Percentiles rank a stretch among this genome's conserved stretches.
These are phyloP conservation scores for Prorops nasuta DNA, from an alignment of 1,140 invertebrate genomes.

Conservation along the genomic window DNA sequence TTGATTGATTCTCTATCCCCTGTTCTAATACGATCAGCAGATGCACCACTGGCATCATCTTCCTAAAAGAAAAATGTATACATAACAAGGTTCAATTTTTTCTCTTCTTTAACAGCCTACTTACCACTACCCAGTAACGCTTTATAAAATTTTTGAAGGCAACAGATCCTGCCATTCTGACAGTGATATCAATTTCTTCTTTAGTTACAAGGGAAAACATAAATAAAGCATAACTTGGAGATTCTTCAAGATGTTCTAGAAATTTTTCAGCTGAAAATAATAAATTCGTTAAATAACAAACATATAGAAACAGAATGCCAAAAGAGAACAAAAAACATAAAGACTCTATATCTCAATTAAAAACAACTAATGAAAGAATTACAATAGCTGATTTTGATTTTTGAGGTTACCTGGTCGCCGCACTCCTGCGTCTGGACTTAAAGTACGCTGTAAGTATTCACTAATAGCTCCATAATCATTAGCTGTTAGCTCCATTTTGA, in stretches of 20 bases:
- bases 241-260: conserved; percentile 84
- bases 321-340: conserved; percentile 1
- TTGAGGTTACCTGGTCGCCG: conserved; percentile 73
- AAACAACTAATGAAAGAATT: conserved; percentile 7
- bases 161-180: conserved; percentile 84
- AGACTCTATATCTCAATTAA: not conserved
- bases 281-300: too few relatives aligned
- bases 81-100: not conserved
- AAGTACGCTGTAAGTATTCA: conserved; percentile 82
- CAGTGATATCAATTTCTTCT: conserved; percentile 71
- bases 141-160: conserved; percentile 97
- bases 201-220: conserved; percentile 84
- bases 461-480: conserved; percentile 77
- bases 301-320: conserved; percentile 7
- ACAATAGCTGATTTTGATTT: not conserved
- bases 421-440: conserved; percentile 79
- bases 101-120: conserved; percentile 38
- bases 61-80: conserved; percentile 55
- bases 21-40: conserved; percentile 74
- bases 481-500: conserved; percentile 77
- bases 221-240: conserved; percentile 87
- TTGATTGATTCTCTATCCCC: conserved; percentile 81
- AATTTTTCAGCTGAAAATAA: conserved; percentile 83
- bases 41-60: too few relatives aligned
- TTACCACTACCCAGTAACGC: conserved; percentile 88